These are phyloP conservation scores for Barbus barbus DNA, from an alignment of 2,113 vertebrate species.

Conservation along the genomic window DNA sequence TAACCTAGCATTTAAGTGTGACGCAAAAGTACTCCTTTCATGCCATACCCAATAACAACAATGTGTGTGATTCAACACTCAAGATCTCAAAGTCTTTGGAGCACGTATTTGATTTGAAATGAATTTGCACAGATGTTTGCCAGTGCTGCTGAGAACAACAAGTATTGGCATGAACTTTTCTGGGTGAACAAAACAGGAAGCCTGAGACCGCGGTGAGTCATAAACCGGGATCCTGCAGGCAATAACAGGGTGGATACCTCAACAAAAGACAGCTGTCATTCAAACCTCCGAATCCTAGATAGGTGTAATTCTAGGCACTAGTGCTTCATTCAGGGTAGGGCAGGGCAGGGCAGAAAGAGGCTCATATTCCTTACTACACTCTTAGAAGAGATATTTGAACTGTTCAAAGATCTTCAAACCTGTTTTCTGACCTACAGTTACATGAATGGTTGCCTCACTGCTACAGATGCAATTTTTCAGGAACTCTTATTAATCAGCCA, in stretches of 20 bases:
- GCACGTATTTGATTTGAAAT: not conserved
- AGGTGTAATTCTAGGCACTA: conserved; percentile 2
- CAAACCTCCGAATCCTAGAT: not conserved
- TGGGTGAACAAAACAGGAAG: conserved; percentile 11
- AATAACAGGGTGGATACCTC: conserved; percentile 8
- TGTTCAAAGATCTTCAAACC: not conserved
- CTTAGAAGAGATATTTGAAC: not conserved
- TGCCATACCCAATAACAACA: not conserved
- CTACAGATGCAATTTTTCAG: not conserved
- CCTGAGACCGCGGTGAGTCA: conserved; percentile 12
- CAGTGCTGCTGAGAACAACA: not conserved
- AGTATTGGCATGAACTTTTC: conserved; percentile 13
- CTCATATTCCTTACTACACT: not conserved
- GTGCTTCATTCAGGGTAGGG: not conserved
- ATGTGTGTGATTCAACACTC: not conserved
- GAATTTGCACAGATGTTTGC: not conserved
- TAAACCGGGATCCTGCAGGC: not conserved
- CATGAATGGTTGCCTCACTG: not conserved
- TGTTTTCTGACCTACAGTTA: not conserved
- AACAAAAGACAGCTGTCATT: conserved; percentile 16
- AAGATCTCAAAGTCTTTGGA: not conserved
- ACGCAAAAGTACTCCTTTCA: not conserved
- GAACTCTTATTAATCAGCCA: not conserved
- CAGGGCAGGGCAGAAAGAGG: not conserved
- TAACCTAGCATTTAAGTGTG: not conserved